Evolutionary conservation across 2,113 vertebrate species (phyloP).

Genomic region (Apteryx mantelli): DNA sequence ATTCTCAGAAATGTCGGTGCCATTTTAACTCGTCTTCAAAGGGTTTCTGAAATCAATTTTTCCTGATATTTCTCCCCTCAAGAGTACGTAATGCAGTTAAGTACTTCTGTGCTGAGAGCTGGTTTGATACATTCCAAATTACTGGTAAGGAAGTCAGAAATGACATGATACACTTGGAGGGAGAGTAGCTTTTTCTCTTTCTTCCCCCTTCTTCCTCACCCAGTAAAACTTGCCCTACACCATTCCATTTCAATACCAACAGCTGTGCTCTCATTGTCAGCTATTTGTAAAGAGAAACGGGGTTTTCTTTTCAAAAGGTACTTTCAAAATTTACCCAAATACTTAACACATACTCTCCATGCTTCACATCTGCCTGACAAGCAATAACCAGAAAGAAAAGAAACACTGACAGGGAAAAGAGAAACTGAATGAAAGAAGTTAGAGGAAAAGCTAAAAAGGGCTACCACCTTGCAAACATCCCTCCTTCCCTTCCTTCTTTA

Average conservation of each 20-base stretch:
- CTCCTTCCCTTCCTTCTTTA: background rate
- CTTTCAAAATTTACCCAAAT: background rate
- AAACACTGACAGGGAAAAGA: background rate
- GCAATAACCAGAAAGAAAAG: background rate
- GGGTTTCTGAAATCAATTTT: background rate
- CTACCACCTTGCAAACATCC: background rate
- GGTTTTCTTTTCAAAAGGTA: background rate
- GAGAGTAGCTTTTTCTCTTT: background rate
- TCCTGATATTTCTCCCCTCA: background rate
- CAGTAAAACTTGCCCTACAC: background rate
- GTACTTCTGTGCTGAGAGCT: background rate
- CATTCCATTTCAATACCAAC: background rate
- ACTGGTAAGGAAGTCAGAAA: background rate
- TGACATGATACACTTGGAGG: background rate
- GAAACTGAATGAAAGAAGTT: background rate
- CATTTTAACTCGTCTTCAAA: background rate
- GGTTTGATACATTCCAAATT: background rate
- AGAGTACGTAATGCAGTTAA: background rate
- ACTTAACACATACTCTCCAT: too few relatives aligned
- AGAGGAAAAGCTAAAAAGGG: background rate
- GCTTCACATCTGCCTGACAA: too few relatives aligned
- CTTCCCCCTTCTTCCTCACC: background rate
- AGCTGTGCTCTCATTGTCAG: background rate
- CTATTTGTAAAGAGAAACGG: background rate
- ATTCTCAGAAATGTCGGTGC: background rate